A percentile compares a stretch with the other conserved stretches of the same genome.
Conservation (phyloP, 1,140 invertebrate species). For the Procambarus clarkii region DNA sequence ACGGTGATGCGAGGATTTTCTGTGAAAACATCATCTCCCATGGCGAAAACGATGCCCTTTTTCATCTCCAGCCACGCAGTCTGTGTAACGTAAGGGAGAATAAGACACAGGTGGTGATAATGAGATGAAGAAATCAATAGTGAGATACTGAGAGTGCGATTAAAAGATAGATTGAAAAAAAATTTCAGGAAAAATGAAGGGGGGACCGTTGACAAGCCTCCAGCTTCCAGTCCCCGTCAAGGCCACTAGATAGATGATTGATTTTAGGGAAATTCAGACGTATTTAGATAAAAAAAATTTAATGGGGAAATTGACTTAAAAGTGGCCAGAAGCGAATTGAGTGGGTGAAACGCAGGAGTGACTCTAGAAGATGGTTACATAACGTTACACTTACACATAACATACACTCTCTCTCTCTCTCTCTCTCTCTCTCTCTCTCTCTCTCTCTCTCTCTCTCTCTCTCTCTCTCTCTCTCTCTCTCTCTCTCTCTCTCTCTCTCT, state of each 20-base stretch:
- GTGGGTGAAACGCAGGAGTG: too few species aligned
- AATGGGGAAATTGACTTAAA: too few species aligned
- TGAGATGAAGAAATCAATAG: background rate
- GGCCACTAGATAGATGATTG: too few species aligned
- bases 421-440: slow-evolving; percentile 18
- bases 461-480: slow-evolving; percentile 1
- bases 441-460: slow-evolving; percentile 18
- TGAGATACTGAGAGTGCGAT: background rate
- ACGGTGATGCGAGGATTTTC: slow-evolving; percentile 39
- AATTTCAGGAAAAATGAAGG: too few species aligned
- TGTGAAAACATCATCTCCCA: slow-evolving; percentile 50
- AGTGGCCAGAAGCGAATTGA: too few species aligned
- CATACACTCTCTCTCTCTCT: background rate
- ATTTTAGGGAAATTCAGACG: too few species aligned
- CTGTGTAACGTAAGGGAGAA: background rate
- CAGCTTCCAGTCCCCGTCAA: too few species aligned
- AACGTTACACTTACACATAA: too few species aligned
- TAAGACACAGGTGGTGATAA: background rate
- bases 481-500: background rate
- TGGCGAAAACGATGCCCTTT: slow-evolving; percentile 44
- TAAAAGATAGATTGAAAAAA: background rate
- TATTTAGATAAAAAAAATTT: too few species aligned
- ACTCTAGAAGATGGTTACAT: too few species aligned
- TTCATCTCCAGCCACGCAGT: slow-evolving; percentile 32
- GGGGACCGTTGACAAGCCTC: too few species aligned